Percentiles rank a stretch among this genome's conserved stretches.
Evolutionary conservation across 2,113 vertebrate species (phyloP).

Genomic region (Neofelis nebulosa): DNA sequence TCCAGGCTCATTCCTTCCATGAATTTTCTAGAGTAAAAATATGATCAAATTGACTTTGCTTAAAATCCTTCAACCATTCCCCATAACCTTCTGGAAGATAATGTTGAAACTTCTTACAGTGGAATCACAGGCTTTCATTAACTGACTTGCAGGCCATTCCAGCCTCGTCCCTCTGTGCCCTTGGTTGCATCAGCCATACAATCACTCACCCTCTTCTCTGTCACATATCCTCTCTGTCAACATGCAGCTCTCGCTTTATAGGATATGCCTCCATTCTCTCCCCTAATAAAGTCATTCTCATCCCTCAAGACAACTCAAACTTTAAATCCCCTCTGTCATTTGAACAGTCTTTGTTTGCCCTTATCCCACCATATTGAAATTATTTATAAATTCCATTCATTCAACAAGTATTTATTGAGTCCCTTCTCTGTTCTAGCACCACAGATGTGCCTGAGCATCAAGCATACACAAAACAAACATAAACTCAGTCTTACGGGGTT

Average conservation of each 20-base stretch:
- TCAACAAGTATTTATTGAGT: not conserved
- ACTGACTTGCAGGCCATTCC: not conserved
- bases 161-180: accelerated
- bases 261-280: not conserved
- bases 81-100: not conserved
- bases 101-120: not conserved
- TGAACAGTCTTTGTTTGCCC: not conserved
- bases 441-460: not conserved
- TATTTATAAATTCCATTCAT: not conserved
- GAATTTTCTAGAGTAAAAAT: conserved; percentile 16
- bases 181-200: not conserved
- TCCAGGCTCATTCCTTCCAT: not conserved
- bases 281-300: not conserved
- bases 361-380: not conserved
- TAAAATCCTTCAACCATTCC: not conserved
- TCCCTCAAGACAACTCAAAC: not conserved
- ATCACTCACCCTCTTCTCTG: not conserved
- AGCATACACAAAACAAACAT: not conserved
- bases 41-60: not conserved
- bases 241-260: not conserved
- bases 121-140: not conserved
- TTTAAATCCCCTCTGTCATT: not conserved
- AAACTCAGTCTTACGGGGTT: not conserved
- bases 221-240: not conserved
- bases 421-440: not conserved